These are phyloP conservation scores for Zapornia atra DNA, from an alignment of 2,113 vertebrate species.

Conservation along the genomic window DNA sequence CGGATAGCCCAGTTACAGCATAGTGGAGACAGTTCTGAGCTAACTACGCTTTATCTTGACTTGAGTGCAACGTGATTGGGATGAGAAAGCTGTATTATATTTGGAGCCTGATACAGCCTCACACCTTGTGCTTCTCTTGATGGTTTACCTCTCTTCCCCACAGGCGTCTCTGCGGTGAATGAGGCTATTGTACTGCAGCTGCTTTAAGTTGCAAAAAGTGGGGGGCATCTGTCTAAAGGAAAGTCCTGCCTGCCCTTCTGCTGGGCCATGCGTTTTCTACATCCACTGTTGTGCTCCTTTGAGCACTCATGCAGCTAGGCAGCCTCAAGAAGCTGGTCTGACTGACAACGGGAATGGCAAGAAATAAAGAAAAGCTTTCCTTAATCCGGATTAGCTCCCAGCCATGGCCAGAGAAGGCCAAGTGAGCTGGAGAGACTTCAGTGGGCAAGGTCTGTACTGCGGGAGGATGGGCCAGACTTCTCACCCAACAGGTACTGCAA, in stretches of 20 bases:
- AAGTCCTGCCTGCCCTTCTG: background rate
- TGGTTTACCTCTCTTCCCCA: background rate
- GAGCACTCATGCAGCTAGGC: background rate
- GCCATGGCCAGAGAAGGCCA: background rate
- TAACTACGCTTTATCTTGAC: background rate
- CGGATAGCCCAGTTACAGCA: accelerated
- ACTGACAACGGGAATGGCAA: background rate
- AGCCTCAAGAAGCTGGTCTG: background rate
- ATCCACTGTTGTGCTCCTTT: background rate
- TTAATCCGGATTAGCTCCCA: background rate
- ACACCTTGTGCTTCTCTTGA: background rate
- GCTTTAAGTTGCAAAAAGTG: background rate
- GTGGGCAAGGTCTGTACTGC: accelerated
- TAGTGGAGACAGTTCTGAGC: background rate
- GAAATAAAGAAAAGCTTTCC: background rate
- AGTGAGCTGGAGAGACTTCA: background rate
- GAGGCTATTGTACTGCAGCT: background rate
- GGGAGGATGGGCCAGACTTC: background rate
- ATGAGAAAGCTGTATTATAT: background rate
- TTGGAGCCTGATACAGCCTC: background rate
- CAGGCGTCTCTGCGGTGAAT: background rate
- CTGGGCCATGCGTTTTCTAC: background rate
- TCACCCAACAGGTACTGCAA: accelerated
- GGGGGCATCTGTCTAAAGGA: background rate
- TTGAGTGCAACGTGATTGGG: background rate